phyloP scores from a whole-genome alignment of 2,888 invertebrate species.

The Apamea epomidion region DNA sequence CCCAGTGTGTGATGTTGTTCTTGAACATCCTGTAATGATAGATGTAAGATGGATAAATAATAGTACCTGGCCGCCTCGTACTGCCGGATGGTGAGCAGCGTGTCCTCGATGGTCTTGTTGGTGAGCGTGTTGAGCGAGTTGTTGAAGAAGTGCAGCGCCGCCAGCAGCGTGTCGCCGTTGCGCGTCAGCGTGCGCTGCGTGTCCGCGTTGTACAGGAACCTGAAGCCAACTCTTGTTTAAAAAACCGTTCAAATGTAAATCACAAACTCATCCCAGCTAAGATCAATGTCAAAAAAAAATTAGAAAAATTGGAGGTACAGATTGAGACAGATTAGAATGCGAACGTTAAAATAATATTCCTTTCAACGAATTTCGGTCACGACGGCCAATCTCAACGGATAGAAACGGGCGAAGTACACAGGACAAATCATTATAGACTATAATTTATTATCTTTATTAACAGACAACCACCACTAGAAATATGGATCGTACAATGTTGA shows the following conservation, averaged over 20 bases:
- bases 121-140: slow-evolving; percentile 98
- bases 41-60: neutral
- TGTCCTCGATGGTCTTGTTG: slow-evolving; percentile 99
- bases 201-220: slow-evolving; percentile 98
- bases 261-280: neutral
- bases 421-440: neutral
- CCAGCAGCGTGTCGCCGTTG: slow-evolving; percentile 97
- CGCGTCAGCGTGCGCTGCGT: slow-evolving; percentile 97
- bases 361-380: neutral
- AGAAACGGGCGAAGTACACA: neutral
- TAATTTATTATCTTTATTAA: too few species aligned
- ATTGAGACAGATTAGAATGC: neutral
- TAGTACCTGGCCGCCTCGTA: slow-evolving; percentile 91
- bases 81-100: slow-evolving; percentile 91
- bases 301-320: neutral
- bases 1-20: too few species aligned
- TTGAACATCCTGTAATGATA: neutral
- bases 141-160: slow-evolving; percentile 98
- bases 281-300: neutral
- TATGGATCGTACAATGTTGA: neutral
- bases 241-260: neutral
- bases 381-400: neutral
- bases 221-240: slow-evolving; percentile 50
- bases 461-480: too few species aligned
- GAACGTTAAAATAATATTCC: neutral